phyloP scores from a whole-genome alignment of 2,113 vertebrate species.

The Isichthys henryi region DNA sequence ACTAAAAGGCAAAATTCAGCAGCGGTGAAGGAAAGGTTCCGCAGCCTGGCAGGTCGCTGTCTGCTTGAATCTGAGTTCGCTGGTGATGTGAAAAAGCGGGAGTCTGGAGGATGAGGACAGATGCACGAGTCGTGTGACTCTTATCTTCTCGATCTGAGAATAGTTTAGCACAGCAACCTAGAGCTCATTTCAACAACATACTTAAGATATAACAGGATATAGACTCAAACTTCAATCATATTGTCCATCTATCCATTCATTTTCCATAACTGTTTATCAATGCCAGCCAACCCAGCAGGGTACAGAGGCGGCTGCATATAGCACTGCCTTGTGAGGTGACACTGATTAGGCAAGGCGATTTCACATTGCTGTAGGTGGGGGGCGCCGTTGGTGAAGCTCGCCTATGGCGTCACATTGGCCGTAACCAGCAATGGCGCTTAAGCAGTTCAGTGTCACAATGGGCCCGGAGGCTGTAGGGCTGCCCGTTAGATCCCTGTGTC shows the following conservation, averaged over 20 bases:
- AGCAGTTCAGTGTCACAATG: neutral
- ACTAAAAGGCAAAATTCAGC: neutral
- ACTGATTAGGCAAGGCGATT: neutral
- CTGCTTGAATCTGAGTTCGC: neutral
- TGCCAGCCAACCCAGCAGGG: neutral
- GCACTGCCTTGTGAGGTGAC: neutral
- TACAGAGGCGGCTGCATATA: neutral
- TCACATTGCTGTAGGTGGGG: neutral
- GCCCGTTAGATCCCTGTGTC: neutral
- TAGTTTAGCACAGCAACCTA: neutral
- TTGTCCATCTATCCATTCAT: neutral
- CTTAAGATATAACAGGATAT: neutral
- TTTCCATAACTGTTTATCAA: neutral
- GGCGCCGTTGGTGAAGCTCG: neutral
- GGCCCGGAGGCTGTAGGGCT: neutral
- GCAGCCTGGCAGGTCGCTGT: neutral
- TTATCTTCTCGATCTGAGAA: neutral
- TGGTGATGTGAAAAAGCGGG: neutral
- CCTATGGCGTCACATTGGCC: neutral
- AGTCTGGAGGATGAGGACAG: neutral
- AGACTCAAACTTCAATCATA: neutral
- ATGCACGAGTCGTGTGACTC: neutral
- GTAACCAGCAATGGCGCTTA: neutral
- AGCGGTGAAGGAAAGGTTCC: neutral
- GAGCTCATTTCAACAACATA: neutral